These are phyloP conservation scores for Papilio dardanus DNA, from an alignment of 1,140 invertebrate species.

Conservation along the genomic window DNA sequence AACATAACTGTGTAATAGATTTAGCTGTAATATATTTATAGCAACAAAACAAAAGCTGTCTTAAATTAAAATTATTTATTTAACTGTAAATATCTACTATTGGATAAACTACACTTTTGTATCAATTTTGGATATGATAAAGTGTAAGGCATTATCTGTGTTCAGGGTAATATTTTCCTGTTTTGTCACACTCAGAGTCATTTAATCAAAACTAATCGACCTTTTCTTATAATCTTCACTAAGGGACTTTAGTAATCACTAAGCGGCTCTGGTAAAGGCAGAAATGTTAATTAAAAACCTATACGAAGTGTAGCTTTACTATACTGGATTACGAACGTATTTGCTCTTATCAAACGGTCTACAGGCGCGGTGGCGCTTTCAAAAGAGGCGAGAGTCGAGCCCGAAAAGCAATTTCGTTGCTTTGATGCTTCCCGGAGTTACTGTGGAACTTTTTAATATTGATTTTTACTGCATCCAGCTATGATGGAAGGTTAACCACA, in stretches of 20 bases:
- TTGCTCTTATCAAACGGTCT: conserved; percentile 16
- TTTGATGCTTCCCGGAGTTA: conserved; percentile 3
- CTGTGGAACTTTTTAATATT: conserved; percentile 25
- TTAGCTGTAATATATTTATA: no score
- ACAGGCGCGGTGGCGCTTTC: background rate
- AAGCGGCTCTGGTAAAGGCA: background rate
- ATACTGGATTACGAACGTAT: background rate
- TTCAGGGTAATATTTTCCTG: no score
- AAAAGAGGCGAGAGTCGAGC: conserved; percentile 8
- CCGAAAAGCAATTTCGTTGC: conserved; percentile 32
- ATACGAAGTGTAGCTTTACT: background rate
- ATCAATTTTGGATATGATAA: no score
- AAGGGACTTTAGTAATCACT: background rate
- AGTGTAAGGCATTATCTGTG: no score
- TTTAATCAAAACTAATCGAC: no score
- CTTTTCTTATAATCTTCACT: background rate
- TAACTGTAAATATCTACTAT: no score
- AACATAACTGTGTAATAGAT: no score
- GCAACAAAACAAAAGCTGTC: no score
- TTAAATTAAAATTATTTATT: no score
- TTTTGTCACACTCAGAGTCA: no score
- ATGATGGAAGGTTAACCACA: background rate
- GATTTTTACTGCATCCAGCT: conserved; percentile 10
- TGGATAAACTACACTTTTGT: no score
- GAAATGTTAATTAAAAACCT: background rate